Base-by-base conservation (phyloP, 1,140 invertebrate species). In the Brachionus rotundiformis region DNA sequence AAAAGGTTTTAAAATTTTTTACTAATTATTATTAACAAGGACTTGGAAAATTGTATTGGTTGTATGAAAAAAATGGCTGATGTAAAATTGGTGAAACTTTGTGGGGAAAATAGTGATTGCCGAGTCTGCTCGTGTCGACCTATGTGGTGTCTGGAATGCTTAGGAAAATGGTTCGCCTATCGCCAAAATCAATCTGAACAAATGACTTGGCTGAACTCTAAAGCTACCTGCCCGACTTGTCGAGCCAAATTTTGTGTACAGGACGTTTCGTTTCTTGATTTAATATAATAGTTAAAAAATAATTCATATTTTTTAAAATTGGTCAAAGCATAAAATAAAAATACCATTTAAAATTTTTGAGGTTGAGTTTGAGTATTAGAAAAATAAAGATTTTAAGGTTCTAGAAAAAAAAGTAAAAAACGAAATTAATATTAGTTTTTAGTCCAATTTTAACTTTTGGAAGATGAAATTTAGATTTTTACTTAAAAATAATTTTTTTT, bases 141-240 rank as follows among this genome's bases (percentile, higher is more conserved):
- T 16, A 92, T 95, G 91, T 96, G 94, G 94, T 96, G 94, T 89
- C 87, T 92, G 7, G 90, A 93, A 82, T 89, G 88, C 83, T 85
- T 88, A 90, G 93, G 92, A 1, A 93, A 92, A 86, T 96, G 94
- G 94, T 92, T 88, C 85, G 93, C 93, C 36, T 92, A 93, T 61
- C 91, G 93, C 54, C 94, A 95, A 88, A 91, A 93, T 85, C 91
- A 92, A 83, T 88, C 90, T 41, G 86, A 89, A 49, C 91, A 92
- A 27, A 91, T 93, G 84, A 90, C 90, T 0, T 96, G 95, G 95
- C 88, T 96, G 44, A 90, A 91, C 27, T 92, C 92, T n/a, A 93
- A 92, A 86, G 93, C 93, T 86, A 92, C 93, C 1, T 96, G 94
- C 87, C 94, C 94, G 13, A 92, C 94, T 81, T 96, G 94, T 85